A percentile compares a stretch with the other conserved stretches of the same genome.
Evolutionary conservation across 2,888 invertebrate species (phyloP).

Genomic region (Agonopterix arenella): DNA sequence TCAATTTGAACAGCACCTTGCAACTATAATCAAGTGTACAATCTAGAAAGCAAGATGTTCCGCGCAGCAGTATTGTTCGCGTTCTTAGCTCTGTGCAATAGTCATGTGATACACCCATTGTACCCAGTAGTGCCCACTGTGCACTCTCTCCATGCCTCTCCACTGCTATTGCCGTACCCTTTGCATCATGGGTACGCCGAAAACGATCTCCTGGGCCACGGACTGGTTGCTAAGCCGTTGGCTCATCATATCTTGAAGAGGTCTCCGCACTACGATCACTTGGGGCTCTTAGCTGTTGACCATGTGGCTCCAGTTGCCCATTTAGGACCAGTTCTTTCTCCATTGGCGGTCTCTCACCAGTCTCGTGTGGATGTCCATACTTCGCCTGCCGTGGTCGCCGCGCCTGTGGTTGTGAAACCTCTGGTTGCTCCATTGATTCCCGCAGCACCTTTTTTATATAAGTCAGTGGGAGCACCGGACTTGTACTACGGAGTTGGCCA

Average conservation of each 20-base stretch:
- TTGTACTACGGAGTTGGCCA: constrained; percentile 23
- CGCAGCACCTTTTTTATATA: constrained; percentile 33
- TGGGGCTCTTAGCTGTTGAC: constrained; percentile 26
- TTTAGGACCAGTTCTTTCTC: constrained; percentile 47
- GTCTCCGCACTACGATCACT: constrained; percentile 39
- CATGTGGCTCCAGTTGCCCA: constrained; percentile 29
- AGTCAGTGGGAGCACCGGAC: constrained; percentile 12
- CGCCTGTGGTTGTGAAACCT: constrained; percentile 34
- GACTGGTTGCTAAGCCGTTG: constrained; percentile 15
- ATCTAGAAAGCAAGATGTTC: constrained; percentile 34
- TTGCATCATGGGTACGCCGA: constrained; percentile 16
- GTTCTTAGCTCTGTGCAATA: constrained; percentile 35
- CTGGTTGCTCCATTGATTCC: constrained; percentile 35
- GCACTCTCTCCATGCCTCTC: constrained; percentile 27
- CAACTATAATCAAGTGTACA: constrained; percentile 1
- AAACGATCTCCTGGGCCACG: constrained; percentile 22
- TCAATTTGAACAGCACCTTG: constrained; percentile 21
- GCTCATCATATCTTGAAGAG: constrained; percentile 53
- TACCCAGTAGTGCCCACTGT: constrained; percentile 25
- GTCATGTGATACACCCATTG: constrained; percentile 42
- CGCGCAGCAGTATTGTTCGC: constrained; percentile 33
- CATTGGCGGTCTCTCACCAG: constrained; percentile 72
- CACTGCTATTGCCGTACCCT: constrained; percentile 36
- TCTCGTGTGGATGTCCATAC: constrained; percentile 67
- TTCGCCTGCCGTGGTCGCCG: constrained; percentile 34